A percentile compares a stretch with the other conserved stretches of the same genome.
Conservation (phyloP, 2,888 invertebrate genomes). For the Drosophila cognata region DNA sequence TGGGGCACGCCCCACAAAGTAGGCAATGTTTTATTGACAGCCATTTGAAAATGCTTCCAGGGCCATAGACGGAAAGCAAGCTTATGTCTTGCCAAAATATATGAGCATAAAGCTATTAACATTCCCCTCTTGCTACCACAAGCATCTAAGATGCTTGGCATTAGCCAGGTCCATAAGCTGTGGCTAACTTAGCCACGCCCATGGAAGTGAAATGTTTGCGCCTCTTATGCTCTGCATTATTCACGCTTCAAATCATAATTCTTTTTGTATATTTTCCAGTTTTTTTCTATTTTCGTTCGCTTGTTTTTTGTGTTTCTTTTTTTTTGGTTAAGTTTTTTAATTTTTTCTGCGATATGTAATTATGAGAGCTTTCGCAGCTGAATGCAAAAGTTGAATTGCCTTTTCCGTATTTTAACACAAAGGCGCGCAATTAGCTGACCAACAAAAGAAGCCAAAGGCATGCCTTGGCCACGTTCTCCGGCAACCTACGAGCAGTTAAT, state of each 20-base stretch:
- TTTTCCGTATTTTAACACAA: slow-evolving; percentile 68
- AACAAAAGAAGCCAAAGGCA: slow-evolving; percentile 36
- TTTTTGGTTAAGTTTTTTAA: slow-evolving; percentile 6
- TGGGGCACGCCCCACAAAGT: slow-evolving; percentile 44
- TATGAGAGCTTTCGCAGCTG: slow-evolving; percentile 66
- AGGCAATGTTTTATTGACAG: slow-evolving; percentile 74
- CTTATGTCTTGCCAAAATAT: slow-evolving; percentile 41
- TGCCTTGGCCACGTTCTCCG: slow-evolving; percentile 28
- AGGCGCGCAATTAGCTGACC: slow-evolving; percentile 62
- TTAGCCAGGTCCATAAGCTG: background rate
- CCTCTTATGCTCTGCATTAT: slow-evolving; percentile 32
- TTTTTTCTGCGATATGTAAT: slow-evolving; percentile 47
- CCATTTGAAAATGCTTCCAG: slow-evolving; percentile 40
- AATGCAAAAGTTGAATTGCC: slow-evolving; percentile 73
- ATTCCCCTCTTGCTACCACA: slow-evolving; percentile 21
- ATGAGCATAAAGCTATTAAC: slow-evolving; percentile 46
- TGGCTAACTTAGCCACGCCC: slow-evolving; percentile 11
- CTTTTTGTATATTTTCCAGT: slow-evolving; percentile 28
- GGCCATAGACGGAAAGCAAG: slow-evolving; percentile 29
- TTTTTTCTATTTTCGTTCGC: background rate
- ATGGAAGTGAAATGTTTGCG: slow-evolving; percentile 32
- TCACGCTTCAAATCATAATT: slow-evolving; percentile 46
- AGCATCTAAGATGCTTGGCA: background rate
- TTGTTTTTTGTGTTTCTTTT: background rate
- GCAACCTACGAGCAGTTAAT: slow-evolving; percentile 30